phyloP scores from a whole-genome alignment of 2,888 invertebrate species.

The Carterocephalus palaemon region DNA sequence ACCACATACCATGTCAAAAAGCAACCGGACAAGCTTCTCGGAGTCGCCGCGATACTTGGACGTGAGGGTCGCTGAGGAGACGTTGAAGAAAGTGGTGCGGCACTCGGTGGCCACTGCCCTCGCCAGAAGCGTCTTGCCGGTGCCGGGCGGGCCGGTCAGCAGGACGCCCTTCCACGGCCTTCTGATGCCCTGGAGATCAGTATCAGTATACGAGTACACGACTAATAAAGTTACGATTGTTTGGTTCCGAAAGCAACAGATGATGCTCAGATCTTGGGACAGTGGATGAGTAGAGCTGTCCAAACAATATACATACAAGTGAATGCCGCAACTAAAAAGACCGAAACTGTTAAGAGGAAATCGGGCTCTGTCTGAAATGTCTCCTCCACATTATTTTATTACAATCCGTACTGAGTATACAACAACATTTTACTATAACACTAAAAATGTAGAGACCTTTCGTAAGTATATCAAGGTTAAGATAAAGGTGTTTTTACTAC shows the following conservation, averaged over 20 bases:
- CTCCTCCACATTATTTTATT: too few species aligned
- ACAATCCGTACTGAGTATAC: too few species aligned
- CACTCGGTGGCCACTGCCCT: slow-evolving; percentile 94
- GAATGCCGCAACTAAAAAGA: too few species aligned
- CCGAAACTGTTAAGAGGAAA: too few species aligned
- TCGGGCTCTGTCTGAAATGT: too few species aligned
- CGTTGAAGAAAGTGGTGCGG: slow-evolving; percentile 92
- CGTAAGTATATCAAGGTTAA: slow-evolving; percentile 12
- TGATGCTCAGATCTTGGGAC: too few species aligned
- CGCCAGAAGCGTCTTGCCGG: slow-evolving; percentile 89
- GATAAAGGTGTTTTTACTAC: slow-evolving; percentile 11
- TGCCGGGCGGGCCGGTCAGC: slow-evolving; percentile 84
- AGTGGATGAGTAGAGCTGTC: too few species aligned
- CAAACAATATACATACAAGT: too few species aligned
- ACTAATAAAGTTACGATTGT: too few species aligned
- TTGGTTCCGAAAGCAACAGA: too few species aligned
- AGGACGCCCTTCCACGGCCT: slow-evolving; percentile 89
- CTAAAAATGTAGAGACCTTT: slow-evolving; percentile 11
- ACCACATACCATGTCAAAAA: slow-evolving; percentile 89
- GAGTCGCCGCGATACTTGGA: slow-evolving; percentile 95
- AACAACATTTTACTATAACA: slow-evolving; percentile 3
- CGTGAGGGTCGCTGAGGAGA: slow-evolving; percentile 91
- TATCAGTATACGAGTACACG: too few species aligned
- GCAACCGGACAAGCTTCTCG: slow-evolving; percentile 89
- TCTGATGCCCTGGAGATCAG: slow-evolving; percentile 81